A percentile compares a stretch with the other conserved stretches of the same genome.
phyloP scores from a whole-genome alignment of 2,113 vertebrate species.

The Mesoclemmys tuberculata region DNA sequence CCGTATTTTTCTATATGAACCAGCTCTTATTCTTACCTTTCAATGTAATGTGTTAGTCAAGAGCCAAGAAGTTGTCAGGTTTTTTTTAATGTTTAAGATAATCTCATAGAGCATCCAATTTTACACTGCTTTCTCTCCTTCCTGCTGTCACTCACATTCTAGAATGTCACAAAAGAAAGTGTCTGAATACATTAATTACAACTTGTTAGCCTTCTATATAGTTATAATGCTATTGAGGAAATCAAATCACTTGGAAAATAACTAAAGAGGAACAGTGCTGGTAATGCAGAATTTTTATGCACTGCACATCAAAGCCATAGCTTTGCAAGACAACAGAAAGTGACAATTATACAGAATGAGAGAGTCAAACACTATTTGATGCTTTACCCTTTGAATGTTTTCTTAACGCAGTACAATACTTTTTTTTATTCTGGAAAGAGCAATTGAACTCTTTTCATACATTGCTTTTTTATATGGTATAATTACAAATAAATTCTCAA shows the following conservation, averaged over 20 bases:
- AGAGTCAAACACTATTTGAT: conserved; percentile 42
- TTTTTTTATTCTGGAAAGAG: conserved; percentile 15
- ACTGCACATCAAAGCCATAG: conserved; percentile 12
- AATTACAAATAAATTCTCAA: conserved; percentile 43
- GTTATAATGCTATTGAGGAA: conserved; percentile 60
- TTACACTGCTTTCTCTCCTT: conserved; percentile 1
- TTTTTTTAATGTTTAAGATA: conserved; percentile 44
- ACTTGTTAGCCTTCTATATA: conserved; percentile 41
- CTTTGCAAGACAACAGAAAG: conserved; percentile 40
- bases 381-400: conserved; percentile 1
- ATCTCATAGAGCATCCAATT: conserved; percentile 39
- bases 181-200: conserved; percentile 66
- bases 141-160: conserved; percentile 38
- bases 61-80: conserved; percentile 33
- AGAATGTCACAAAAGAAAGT: conserved; percentile 59
- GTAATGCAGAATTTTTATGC: conserved; percentile 30
- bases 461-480: conserved; percentile 20
- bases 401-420: conserved; percentile 30
- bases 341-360: conserved; percentile 49
- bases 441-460: neutral
- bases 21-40: conserved; percentile 20
- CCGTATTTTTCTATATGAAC: neutral
- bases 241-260: conserved; percentile 71
- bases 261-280: conserved; percentile 37
- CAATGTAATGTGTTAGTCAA: neutral